A percentile compares a stretch with the other conserved stretches of the same genome.
Conservation (phyloP, 2,888 invertebrate species). For the Cryptophagus acutangulus region DNA sequence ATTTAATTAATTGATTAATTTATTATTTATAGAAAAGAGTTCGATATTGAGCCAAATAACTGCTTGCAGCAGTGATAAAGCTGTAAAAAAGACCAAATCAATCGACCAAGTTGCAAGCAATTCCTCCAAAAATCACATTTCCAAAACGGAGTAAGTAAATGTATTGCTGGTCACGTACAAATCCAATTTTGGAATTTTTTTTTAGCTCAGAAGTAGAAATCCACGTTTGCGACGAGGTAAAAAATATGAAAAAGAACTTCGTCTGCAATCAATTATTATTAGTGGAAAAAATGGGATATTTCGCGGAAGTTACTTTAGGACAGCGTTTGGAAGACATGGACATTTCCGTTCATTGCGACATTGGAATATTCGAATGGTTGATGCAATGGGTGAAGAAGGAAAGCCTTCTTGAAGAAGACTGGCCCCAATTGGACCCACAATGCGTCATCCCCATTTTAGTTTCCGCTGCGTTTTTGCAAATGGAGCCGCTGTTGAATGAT, state of each 20-base stretch:
- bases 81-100: too few relatives aligned
- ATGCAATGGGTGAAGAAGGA: slow-evolving; percentile 93
- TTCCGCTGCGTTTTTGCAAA: slow-evolving; percentile 91
- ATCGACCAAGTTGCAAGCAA: too few relatives aligned
- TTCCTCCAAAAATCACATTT: too few relatives aligned
- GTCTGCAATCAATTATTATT: slow-evolving; percentile 80
- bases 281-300: slow-evolving; percentile 91
- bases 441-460: slow-evolving; percentile 91
- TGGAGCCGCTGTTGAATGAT: slow-evolving; percentile 83
- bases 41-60: too few relatives aligned
- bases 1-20: too few relatives aligned
- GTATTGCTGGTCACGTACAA: background rate
- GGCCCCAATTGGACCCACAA: slow-evolving; percentile 69
- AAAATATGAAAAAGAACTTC: slow-evolving; percentile 84
- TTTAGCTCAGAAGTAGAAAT: slow-evolving; percentile 74
- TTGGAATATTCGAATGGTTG: slow-evolving; percentile 93
- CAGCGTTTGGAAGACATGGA: slow-evolving; percentile 54
- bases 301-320: slow-evolving; percentile 72
- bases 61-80: too few relatives aligned
- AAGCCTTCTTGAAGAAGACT: slow-evolving; percentile 58
- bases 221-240: slow-evolving; percentile 92
- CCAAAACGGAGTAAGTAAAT: slow-evolving; percentile 52
- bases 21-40: slow-evolving; percentile 1
- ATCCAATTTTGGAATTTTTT: slow-evolving; percentile 11
- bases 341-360: slow-evolving; percentile 95